Percentiles rank a stretch among this genome's conserved stretches.
Conservation (phyloP, 2,888 invertebrate genomes). For the Nemotelus nigrinus region DNA sequence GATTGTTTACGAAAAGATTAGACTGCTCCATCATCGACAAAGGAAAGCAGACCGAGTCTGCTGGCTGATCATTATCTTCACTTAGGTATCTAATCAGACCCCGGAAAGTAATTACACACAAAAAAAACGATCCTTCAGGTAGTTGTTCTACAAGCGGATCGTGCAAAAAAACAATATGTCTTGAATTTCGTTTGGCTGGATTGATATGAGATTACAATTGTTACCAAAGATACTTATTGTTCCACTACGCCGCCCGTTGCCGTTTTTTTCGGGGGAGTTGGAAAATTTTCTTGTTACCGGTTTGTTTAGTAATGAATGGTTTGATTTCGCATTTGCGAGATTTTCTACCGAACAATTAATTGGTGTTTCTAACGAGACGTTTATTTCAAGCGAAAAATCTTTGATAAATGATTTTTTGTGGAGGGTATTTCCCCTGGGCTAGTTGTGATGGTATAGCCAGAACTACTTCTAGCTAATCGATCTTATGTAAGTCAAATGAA, state of each 20-base stretch:
- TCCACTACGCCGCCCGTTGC: not conserved
- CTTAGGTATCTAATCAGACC: constrained; percentile 25
- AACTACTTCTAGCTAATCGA: too few species aligned
- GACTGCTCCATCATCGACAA: constrained; percentile 11
- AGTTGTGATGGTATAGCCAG: too few species aligned
- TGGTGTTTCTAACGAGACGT: too few species aligned
- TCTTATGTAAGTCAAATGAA: too few species aligned
- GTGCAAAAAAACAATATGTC: not conserved
- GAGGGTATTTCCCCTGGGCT: too few species aligned
- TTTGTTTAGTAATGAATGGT: not conserved
- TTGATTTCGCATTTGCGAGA: too few species aligned
- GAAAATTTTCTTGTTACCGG: not conserved
- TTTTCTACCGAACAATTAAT: too few species aligned
- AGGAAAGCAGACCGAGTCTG: not conserved
- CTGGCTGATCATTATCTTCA: constrained; percentile 5
- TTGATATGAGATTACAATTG: not conserved
- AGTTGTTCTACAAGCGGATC: not conserved
- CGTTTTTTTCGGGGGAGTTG: not conserved
- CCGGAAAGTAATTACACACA: constrained; percentile 18
- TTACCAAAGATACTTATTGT: not conserved
- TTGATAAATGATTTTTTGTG: too few species aligned
- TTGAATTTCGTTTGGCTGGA: not conserved
- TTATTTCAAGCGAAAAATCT: too few species aligned
- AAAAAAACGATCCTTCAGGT: constrained; percentile 12
- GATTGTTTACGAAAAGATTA: constrained; percentile 17